Evolutionary conservation across 1,140 invertebrate genomes (phyloP), one percentile per base, ranked within the genome.

Genomic region (Cydia pomonella): DNA sequence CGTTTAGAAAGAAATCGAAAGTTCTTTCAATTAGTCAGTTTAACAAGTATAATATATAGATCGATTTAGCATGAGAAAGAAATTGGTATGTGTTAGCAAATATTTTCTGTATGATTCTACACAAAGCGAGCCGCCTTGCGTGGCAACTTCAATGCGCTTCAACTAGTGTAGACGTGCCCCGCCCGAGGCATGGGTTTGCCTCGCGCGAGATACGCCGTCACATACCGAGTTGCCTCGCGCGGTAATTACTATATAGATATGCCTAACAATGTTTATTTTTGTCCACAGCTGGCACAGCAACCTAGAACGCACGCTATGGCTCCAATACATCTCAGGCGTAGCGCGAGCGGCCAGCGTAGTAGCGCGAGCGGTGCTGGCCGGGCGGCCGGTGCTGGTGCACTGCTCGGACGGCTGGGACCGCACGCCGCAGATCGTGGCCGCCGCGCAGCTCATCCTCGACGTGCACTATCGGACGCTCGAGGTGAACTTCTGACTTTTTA

Each of bases 381-480:
- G 96, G 75, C 95, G 98, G 38, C 98, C 98, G 27, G 98, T 98
- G 47, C 93, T 99, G 72, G 98, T 99, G 0, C 98, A 99, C 89
- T 99, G 98, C 92, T 98, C 97, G 2, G 98, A 99, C 93, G 98
- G 98, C 7, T 99, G 98, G 98, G 98, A 99, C 93, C 95, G 98
- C 77, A 99, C 98, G 59, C 97, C 98, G 7, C 98, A 99, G 93
- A 97, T 99, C 79, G 97, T 98, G 3, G 96, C 98, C 12, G 94
- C 98, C 50, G 97, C 97, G 18, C 96, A 99, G 91, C 94, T 99
- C n/a, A 93, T 99, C 81, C 93, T 99, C 18, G 98, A 99, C 94
- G 97, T 98, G 9, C 97, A 96, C 93, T 99, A 99, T 91, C 93
- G 98, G 77, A 99, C 98, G 9, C 94, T 98, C 75, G 95, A 98